phyloP scores from a whole-genome alignment of 2,113 vertebrate genomes.

The Halcyon malimbica region DNA sequence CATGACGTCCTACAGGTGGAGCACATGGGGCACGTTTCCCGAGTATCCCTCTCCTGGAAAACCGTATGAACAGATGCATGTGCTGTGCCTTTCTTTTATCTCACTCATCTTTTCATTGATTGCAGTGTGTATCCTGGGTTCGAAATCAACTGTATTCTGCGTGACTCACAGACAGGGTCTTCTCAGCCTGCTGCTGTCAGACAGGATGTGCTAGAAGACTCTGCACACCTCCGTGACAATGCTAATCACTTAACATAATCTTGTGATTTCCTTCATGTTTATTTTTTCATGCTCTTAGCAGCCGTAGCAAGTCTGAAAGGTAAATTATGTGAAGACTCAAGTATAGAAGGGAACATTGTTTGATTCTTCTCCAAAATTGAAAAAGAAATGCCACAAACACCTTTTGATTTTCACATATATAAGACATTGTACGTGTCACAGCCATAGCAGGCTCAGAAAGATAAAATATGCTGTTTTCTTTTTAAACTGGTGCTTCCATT shows the following conservation, averaged over 20 bases:
- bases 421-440: not conserved
- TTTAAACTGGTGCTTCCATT: not conserved
- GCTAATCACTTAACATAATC: not conserved
- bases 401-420: not conserved
- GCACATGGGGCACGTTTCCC: not conserved
- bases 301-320: not conserved
- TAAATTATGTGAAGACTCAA: not conserved
- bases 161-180: not conserved
- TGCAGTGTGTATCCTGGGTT: not conserved
- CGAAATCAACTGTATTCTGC: not conserved
- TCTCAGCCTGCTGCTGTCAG: not conserved
- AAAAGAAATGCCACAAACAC: not conserved
- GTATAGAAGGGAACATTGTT: not conserved
- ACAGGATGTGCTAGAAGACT: not conserved
- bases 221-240: not conserved
- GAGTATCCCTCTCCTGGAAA: not conserved
- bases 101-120: not conserved
- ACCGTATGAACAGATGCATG: fast-evolving
- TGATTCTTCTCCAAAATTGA: not conserved
- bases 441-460: not conserved
- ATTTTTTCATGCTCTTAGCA: not conserved
- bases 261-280: not conserved
- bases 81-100: not conserved
- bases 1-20: not conserved
- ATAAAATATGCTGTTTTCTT: not conserved